Base-by-base conservation (phyloP, 2,888 invertebrate species). In the Cryptus armator region DNA sequence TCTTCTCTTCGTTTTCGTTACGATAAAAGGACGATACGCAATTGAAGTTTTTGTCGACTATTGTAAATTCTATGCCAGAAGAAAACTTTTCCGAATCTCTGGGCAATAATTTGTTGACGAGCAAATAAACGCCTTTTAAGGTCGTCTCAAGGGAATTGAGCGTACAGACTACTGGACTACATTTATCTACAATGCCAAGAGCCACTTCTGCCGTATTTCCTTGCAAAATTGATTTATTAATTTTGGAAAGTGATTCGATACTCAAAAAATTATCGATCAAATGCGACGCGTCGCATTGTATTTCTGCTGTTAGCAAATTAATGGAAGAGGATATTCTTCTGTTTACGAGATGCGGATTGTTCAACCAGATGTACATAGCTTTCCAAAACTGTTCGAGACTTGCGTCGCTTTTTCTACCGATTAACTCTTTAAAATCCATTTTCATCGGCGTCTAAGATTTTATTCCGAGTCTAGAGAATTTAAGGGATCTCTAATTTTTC, bases 261-360 rank as follows among this genome's bases (percentile, higher is more conserved):
- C 89, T 86, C 16, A 43, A 48, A 19, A 87, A n/a, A 4, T 19
- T 92, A 68, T 89, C 91, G 90, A 86, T 92, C 66, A 94, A 66
- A 1, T 59, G 14, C 0, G 82, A 81, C 92, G 88, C 67, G 89
- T 80, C 81, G 88, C 87, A 71, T 90, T 92, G 75, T 10, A 92
- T 32, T 85, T 89, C 83, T 0, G 78, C 77, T 0, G 86, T 81
- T 1, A 89, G 51, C 70, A 93, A 62, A 68, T 91, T 87, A 0
- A 86, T 71, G 1, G 91, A 91, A 72, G 96, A 96, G 92, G 96
- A 95, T 90, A 97, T 94, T 91, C 96, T 96, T 89, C 96, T 96
- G 93, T 97, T 97, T 6, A 97, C 94, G 80, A 97, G 95, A 91
- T 97, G 97, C 72, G 97, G 96, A 92, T 96, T 96, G 78, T 94